Evolutionary conservation across 2,113 vertebrate species (phyloP), one percentile per base, ranked within the genome.

Genomic region (Onychostruthus taczanowskii): DNA sequence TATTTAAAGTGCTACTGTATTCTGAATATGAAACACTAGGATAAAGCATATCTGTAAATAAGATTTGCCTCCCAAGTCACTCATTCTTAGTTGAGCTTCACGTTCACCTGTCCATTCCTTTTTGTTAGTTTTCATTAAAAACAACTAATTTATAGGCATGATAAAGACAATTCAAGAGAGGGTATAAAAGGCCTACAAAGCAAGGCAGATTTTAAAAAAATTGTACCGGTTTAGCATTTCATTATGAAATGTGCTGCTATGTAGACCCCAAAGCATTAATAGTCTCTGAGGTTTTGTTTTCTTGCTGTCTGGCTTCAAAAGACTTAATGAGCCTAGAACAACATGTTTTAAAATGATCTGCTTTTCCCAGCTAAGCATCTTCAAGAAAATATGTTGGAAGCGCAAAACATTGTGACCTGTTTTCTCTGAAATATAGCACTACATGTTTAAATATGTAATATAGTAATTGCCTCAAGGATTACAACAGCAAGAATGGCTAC

Each of bases 1-100:
- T 79, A 93, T 76, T 72, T 62, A 64, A 94, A 95, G 30, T 78
- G 26, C 37, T 89, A 79, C 31, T 94, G 95, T 87, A 61, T 61
- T 82, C 37, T 82, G 53, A 56, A 66, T 87, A 79, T 52, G 44
- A 81, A 94, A 28, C 18, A 41, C 22, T 75, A 79, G 41, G 39
- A 66, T 89, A 64, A 82, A 95, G 6, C 22, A 33, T 56, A 53
- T 82, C 31, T 81, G 53, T 89, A 81, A 91, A 72, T 59, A 75
- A 82, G 33, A 18, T 79, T 87, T 91, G 9, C 33, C 24, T 70
- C 20, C 26, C 23, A 69, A 91, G 18, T 68, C 7, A 53, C 69
- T 89, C 62, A 62, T 10, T 53, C 46, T 84, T 69, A 69, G 16
- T 2, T 69, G 58, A 91, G 14, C 43, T 94, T 41, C 19, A 26